Evolutionary conservation across 2,888 invertebrate genomes (phyloP), one percentile per base, ranked within the genome.

Genomic region (Ormia ochracea): DNA sequence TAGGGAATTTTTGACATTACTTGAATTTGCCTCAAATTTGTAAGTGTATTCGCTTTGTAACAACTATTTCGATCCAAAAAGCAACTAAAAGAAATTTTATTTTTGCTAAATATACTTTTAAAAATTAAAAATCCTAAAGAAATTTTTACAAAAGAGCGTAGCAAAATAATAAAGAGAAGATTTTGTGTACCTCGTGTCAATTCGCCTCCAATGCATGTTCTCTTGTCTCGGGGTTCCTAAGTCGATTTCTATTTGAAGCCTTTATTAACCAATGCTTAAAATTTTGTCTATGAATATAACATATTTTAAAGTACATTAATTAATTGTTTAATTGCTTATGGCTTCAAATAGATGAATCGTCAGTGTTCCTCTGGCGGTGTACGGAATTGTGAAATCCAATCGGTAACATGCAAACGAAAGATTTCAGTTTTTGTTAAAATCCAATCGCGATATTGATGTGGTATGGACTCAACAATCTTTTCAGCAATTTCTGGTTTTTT

Each of bases 401-500:
- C 88, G 74, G 88, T 87, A 10, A 89, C 87, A 45, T 85, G 86
- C 36, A 89, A 76, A 10, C 88, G 88, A 82, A 89, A 88, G 76
- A 88, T 84, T 82, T 89, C 88, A 12, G 87, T 86, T 73, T 88
- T 89, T 50, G 87, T 87, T 45, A 87, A 70, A 38, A 89, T 86
- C 87, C 88, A 86, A 82, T 89, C 86, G 10, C 89, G 88, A 83
- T 89, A 89, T 66, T 88, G 87, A 56, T 85, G 85, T 0, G 89
- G 89, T 83, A 89, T 88, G 45, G 85, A 85, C 77, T 88, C 87
- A 2, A 88, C 85, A 12, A 89, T 59, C 59, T 84, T 86, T 56
- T 89, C 89, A 2, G 87, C 88, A 61, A 89, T 88, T 72, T 89
- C 89, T 0, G 89, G 88, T 81, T 88, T 88, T 81, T 89, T 89